phyloP scores from a whole-genome alignment of 2,888 invertebrate genomes.

The Molanna angustata region DNA sequence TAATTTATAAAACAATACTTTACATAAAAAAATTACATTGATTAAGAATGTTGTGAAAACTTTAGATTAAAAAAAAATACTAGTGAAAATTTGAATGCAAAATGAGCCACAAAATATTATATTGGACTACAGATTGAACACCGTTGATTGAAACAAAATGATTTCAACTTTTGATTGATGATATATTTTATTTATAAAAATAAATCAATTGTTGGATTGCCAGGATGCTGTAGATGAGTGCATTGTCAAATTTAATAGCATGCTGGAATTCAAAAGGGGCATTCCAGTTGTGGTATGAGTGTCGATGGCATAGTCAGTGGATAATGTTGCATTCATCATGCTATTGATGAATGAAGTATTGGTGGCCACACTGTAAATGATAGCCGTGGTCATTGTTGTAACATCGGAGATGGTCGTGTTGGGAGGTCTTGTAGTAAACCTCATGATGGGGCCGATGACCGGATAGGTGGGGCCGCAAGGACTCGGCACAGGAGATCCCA shows the following conservation, averaged over 20 bases:
- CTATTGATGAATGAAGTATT: neutral
- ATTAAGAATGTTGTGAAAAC: too few species aligned
- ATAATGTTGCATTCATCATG: neutral
- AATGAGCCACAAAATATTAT: too few species aligned
- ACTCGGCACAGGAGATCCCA: conserved; percentile 52
- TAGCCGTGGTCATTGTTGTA: conserved; percentile 11
- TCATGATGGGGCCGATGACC: conserved; percentile 40
- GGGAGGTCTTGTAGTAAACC: conserved; percentile 6
- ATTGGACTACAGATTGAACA: too few species aligned
- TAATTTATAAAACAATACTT: too few species aligned
- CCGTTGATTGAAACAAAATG: too few species aligned
- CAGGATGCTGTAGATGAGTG: conserved; percentile 11
- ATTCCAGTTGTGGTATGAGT: neutral
- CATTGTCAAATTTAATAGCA: conserved; percentile 4
- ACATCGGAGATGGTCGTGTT: conserved; percentile 11
- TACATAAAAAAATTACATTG: too few species aligned
- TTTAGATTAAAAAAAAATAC: too few species aligned
- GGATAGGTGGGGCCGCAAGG: conserved; percentile 46
- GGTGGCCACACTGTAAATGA: neutral
- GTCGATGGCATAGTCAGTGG: too few species aligned
- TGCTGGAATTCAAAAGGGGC: neutral
- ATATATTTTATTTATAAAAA: too few species aligned
- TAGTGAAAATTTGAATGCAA: too few species aligned
- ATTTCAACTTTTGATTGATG: too few species aligned
- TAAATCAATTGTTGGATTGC: conserved; percentile 9